Evolutionary conservation across 2,888 invertebrate genomes (phyloP).

Genomic region (Emmelina monodactyla): DNA sequence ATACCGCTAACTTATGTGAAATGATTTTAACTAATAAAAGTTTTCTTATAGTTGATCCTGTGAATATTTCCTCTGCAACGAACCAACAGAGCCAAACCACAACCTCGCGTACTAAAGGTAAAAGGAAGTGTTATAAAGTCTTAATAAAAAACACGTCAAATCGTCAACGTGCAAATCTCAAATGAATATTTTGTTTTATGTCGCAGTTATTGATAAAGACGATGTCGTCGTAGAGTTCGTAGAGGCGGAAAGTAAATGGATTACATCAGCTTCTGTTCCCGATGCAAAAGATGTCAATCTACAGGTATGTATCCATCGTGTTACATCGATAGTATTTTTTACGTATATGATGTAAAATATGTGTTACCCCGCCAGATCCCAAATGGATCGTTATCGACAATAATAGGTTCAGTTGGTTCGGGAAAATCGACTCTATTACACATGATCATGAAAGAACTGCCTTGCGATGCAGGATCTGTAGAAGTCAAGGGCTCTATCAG

Average conservation of each 20-base stretch:
- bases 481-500: constrained; percentile 70
- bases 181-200: no score
- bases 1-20: no score
- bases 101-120: no score
- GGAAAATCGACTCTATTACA: constrained; percentile 70
- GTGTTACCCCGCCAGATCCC: constrained; percentile 23
- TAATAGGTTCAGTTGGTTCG: constrained; percentile 69
- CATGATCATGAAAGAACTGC: constrained; percentile 78
- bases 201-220: constrained; percentile 17
- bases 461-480: constrained; percentile 68
- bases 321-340: neutral
- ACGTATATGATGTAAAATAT: neutral
- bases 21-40: no score
- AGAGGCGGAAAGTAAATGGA: constrained; percentile 59
- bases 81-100: no score
- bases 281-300: constrained; percentile 54
- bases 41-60: no score
- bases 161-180: no score
- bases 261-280: constrained; percentile 38
- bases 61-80: no score
- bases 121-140: no score
- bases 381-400: constrained; percentile 60
- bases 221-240: constrained; percentile 37
- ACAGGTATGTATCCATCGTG: constrained; percentile 25
- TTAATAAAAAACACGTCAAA: neutral